phyloP scores from a whole-genome alignment of 2,888 invertebrate species.

The Lasioglossum vierecki region DNA sequence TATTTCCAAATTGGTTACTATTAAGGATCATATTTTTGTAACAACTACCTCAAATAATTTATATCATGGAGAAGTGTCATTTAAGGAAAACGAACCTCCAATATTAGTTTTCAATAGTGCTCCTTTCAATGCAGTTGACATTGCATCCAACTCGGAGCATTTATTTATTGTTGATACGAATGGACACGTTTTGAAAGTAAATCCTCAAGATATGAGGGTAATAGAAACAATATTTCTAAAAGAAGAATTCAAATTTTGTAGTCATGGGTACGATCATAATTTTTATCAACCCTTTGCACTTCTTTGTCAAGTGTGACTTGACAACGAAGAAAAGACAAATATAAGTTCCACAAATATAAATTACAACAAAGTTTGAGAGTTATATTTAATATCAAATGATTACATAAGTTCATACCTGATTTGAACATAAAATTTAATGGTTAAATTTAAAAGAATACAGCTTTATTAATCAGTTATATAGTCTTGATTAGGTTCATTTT shows the following conservation, averaged over 20 bases:
- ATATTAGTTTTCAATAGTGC: conserved; percentile 85
- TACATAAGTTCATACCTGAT: too few species aligned
- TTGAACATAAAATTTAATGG: too few species aligned
- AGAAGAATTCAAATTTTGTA: conserved; percentile 88
- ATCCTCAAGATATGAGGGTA: conserved; percentile 85
- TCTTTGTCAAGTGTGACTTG: too few species aligned
- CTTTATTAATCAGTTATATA: too few species aligned
- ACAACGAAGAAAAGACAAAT: too few species aligned
- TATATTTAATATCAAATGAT: too few species aligned
- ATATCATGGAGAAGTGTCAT: conserved; percentile 83
- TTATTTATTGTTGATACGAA: conserved; percentile 87
- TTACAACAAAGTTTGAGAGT: too few species aligned
- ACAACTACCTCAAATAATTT: conserved; percentile 83
- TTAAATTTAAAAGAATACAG: too few species aligned
- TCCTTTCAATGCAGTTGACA: conserved; percentile 87
- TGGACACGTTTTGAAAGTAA: conserved; percentile 87
- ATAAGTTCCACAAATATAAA: too few species aligned
- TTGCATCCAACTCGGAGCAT: conserved; percentile 87
- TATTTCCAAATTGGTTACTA: conserved; percentile 84
- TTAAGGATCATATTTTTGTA: conserved; percentile 84
- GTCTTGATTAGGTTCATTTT: too few species aligned
- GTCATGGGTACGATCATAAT: conserved; percentile 85
- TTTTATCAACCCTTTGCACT: too few species aligned
- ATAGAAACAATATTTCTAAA: conserved; percentile 87
- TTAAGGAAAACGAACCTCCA: conserved; percentile 79